phyloP scores from a whole-genome alignment of 2,113 vertebrate genomes.

The Silurus asotus region DNA sequence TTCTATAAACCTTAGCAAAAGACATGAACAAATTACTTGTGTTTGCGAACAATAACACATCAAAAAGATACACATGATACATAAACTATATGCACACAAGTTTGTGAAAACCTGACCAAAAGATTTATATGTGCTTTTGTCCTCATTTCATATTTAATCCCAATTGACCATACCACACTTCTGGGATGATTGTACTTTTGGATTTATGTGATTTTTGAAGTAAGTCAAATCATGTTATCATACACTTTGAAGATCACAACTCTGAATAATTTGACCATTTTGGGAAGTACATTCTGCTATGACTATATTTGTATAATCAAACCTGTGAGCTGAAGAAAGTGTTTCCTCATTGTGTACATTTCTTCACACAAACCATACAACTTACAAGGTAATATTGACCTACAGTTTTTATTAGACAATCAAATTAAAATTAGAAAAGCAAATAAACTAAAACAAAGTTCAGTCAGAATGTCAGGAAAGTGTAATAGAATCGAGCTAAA shows the following conservation, averaged over 20 bases:
- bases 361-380: neutral
- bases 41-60: neutral
- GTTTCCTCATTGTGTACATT: neutral
- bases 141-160: too few relatives aligned
- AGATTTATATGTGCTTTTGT: too few relatives aligned
- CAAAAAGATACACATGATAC: neutral
- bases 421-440: too few relatives aligned
- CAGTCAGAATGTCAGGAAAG: neutral
- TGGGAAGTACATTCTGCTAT: neutral
- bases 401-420: neutral
- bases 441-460: neutral
- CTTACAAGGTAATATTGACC: neutral
- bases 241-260: neutral
- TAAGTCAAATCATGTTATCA: neutral
- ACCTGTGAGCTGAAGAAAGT: constrained; percentile 7
- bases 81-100: too few relatives aligned
- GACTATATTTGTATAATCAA: constrained; percentile 1
- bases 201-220: too few relatives aligned
- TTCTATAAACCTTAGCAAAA: neutral
- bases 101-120: too few relatives aligned
- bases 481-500: neutral
- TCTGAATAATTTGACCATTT: neutral
- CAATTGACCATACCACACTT: too few relatives aligned
- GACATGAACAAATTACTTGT: neutral
- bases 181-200: too few relatives aligned